Percentiles rank a stretch among this genome's conserved stretches.
Evolutionary conservation across 2,888 invertebrate genomes (phyloP).

Genomic region (Drosophila acutilabella): DNA sequence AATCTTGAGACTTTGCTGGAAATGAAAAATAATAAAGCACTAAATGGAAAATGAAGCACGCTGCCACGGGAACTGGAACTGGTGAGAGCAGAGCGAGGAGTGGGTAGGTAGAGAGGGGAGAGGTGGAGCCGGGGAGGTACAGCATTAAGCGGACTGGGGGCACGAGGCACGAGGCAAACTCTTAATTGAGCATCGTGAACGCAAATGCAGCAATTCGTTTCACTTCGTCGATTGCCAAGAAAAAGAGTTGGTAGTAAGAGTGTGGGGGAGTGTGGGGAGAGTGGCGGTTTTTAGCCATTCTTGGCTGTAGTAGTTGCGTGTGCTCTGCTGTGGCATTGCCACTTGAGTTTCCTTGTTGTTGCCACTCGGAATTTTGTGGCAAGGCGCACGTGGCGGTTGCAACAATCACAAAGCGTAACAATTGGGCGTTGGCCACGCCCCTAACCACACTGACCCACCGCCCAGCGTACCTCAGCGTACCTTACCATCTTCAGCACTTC

Average conservation of each 20-base stretch:
- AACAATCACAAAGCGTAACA: conserved; percentile 51
- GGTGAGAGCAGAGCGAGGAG: background rate
- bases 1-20: conserved; percentile 68
- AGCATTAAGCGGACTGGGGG: background rate
- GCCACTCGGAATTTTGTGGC: conserved; percentile 36
- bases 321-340: conserved; percentile 25
- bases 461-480: background rate
- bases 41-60: conserved; percentile 73
- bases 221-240: conserved; percentile 62
- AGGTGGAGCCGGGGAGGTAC: background rate
- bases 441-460: conserved; percentile 12
- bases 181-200: conserved; percentile 70
- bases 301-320: conserved; percentile 48
- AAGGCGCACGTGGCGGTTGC: conserved; percentile 46
- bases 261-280: background rate
- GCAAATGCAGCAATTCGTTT: conserved; percentile 74
- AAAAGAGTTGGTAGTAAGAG: background rate
- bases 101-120: background rate
- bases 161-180: conserved; percentile 31
- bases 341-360: conserved; percentile 43
- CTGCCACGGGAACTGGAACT: conserved; percentile 16
- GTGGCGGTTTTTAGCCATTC: conserved; percentile 23
- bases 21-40: conserved; percentile 79
- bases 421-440: conserved; percentile 54
- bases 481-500: background rate